phyloP scores from a whole-genome alignment of 2,797 vertebrate species.

The Mus spretus region DNA sequence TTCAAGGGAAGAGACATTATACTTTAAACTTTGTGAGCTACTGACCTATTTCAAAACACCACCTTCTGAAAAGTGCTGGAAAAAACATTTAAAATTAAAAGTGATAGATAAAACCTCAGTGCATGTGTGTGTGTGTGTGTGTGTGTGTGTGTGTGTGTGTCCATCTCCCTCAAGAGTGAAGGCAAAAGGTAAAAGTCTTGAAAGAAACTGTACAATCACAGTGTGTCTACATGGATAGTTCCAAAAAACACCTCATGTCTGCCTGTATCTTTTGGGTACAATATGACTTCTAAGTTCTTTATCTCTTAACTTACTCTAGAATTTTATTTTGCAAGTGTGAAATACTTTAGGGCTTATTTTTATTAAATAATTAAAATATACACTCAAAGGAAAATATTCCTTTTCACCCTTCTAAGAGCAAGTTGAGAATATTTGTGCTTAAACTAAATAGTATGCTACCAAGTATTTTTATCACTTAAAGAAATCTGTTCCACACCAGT shows the following conservation, averaged over 20 bases:
- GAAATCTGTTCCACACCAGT: background rate
- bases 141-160: too few species aligned
- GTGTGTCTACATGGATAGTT: conserved; percentile 1
- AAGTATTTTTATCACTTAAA: background rate
- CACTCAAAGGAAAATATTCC: background rate
- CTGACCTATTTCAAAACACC: conserved; percentile 55
- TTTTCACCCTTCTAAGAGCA: conserved; percentile 34
- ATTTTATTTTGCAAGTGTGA: background rate
- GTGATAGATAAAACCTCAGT: conserved; percentile 15
- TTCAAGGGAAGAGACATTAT: conserved; percentile 61
- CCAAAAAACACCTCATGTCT: background rate
- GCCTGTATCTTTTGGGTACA: background rate
- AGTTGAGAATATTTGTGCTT: conserved; percentile 7
- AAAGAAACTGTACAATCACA: background rate
- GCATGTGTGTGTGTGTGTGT: too few species aligned
- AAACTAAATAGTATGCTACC: background rate
- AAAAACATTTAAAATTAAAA: conserved; percentile 74
- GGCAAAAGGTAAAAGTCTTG: background rate
- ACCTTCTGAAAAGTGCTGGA: background rate
- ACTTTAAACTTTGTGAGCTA: conserved; percentile 11
- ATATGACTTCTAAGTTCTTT: background rate
- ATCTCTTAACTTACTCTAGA: conserved; percentile 4
- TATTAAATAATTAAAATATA: conserved; percentile 31
- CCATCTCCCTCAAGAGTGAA: conserved; percentile 5
- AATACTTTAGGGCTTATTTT: background rate